Base-by-base conservation (phyloP, 2,888 invertebrate species). In the Noctuana brunneofusca region DNA sequence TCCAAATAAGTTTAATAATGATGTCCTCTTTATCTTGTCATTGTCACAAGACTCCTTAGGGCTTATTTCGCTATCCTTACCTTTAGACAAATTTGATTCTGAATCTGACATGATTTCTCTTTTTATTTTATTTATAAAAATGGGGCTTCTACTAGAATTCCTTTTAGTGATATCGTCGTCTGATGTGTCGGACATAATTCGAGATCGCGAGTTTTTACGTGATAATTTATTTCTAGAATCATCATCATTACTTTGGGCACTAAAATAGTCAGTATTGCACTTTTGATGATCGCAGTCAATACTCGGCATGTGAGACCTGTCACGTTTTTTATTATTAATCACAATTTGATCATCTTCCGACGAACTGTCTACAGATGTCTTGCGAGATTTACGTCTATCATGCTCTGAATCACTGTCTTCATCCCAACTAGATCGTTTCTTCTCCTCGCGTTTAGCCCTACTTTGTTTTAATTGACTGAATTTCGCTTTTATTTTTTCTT, bases 401-500 rank as follows among this genome's bases (percentile, higher is more conserved):
- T 89, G 87, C 50, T 94, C 94, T 0, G 94, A 94, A 77, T 95
- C 97, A 48, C 96, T 96, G 75, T 97, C 96, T 73, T 97, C 97
- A 76, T 97, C 97, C 94, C 97, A 96, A 64, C 97, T 97, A 4
- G 97, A 97, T 64, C 97, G 93, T 81, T 97, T 97, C 93, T 97
- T 97, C 83, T 96, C 97, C 78, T 96, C 96, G 9, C 96, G 93
- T 78, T 97, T 96, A 1, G 97, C 97, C 68, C 97, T 93, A 75
- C 96, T 95, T 81, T 97, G 96, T 79, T 97, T 97, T 65, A 97
- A 80, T 76, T 96, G 96, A 71, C 95, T 95, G 79, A 97, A 97
- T 84, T 97, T 97, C 8, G 97, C 97, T 83, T 97, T 96, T 58
- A 96, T 94, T 78, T 97, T 97, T 81, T 96, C 95, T 81, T 95